Base-by-base conservation (phyloP, 2,888 invertebrate genomes). In the Linnaemya vulpina region DNA sequence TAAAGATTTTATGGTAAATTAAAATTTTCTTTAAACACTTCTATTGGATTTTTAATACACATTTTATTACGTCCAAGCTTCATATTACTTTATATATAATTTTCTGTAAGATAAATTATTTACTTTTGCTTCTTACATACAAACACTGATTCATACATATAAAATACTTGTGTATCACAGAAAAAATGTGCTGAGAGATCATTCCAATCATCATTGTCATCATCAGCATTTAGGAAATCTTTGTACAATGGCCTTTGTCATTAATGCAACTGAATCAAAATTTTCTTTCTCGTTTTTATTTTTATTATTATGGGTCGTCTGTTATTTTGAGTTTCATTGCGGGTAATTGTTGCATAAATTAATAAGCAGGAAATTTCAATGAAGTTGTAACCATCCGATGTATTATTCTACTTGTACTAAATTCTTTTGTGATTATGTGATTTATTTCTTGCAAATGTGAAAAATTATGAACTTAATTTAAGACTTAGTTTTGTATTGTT, bases 291-390 rank as follows among this genome's bases (percentile, higher is more conserved):
- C 22, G 55, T 65, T 22, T 11, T 68, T 58, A 75, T 60, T 30
- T 5, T 67, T 49, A 25, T 51, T 40, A 55, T 81, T 60, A 68
- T 58, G 71, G 25, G 74, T 49, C 81, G 74, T 49, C 81, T 74
- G 67, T 68, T 30, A 11, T 53, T 30, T 11, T 58, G 49, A 15
- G 65, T 53, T 62, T 55, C 35, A 68, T 75, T 75, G 68, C 53
- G 78, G 80, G 83, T 62, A 75, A 83, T 84, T 83, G 74, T 71
- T 87, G 86, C 87, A 89, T 88, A 87, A 88, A 89, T 90, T 89
- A 90, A 89, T 89, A 89, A 89, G 90, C 91, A 90, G 90, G 90
- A 90, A 90, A 90, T 90, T 90, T 90, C 89, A 90, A 90, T 86
- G 80, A 83, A 86, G 77, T 80, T 71, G 53, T 20, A 63, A 58